Evolutionary conservation across 2,113 vertebrate species (phyloP).

Genomic region (Microtus ochrogaster): DNA sequence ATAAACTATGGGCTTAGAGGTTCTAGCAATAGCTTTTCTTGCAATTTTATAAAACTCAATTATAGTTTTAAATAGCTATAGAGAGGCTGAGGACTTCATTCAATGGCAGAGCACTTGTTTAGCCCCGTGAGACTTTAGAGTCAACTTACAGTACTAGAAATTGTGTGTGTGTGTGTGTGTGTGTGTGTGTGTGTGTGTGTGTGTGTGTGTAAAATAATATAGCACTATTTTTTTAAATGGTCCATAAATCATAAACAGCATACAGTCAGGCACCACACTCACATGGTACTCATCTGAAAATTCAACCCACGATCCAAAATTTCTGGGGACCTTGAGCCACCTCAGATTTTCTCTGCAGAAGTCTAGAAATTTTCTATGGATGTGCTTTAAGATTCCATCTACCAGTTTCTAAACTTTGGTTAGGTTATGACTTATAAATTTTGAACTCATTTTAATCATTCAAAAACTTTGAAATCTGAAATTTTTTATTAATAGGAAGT

Average conservation of each 20-base stretch:
- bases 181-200: no score
- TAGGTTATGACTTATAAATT: conserved; percentile 1
- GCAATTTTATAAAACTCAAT: not conserved
- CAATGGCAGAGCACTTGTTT: not conserved
- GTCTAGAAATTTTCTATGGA: not conserved
- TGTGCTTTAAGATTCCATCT: not conserved
- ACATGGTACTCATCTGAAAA: not conserved
- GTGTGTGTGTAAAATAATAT: not conserved
- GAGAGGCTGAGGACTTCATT: not conserved
- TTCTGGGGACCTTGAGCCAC: not conserved
- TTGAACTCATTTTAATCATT: conserved; percentile 34
- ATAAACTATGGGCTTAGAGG: not conserved
- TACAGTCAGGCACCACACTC: not conserved
- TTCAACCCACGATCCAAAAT: not conserved
- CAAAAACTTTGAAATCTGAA: not conserved
- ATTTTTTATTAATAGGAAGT: not conserved
- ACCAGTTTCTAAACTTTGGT: conserved; percentile 17
- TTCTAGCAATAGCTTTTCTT: conserved; percentile 21
- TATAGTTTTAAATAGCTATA: not conserved
- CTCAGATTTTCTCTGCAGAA: no score
- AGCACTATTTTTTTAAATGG: not conserved
- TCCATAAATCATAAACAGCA: conserved; percentile 10
- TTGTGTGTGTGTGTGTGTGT: no score
- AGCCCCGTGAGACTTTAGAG: not conserved
- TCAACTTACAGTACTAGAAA: not conserved